Evolutionary conservation across 2,888 invertebrate genomes (phyloP).

Genomic region (Pandemis cinnamomeana): DNA sequence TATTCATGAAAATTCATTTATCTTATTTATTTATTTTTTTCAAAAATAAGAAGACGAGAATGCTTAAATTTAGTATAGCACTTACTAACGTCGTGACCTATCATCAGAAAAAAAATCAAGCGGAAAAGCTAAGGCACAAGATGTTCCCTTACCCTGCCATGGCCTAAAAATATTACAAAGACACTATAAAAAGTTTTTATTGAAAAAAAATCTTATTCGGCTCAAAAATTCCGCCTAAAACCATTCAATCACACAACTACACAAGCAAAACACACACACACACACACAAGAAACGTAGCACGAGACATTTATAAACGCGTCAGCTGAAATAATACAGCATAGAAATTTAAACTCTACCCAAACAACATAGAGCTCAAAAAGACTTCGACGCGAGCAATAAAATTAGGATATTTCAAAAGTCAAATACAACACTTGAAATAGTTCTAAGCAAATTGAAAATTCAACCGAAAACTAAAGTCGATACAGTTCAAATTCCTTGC

Average conservation of each 20-base stretch:
- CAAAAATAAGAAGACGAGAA: too few species aligned
- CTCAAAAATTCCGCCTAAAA: slow-evolving; percentile 46
- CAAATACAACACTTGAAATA: slow-evolving; percentile 72
- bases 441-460: slow-evolving; percentile 39
- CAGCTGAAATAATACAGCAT: slow-evolving; percentile 72
- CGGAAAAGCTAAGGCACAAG: too few species aligned
- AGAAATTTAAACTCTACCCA: slow-evolving; percentile 53
- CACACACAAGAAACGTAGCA: slow-evolving; percentile 45
- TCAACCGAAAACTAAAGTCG: not conserved
- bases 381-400: slow-evolving; percentile 54
- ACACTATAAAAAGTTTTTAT: not conserved
- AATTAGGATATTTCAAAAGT: slow-evolving; percentile 81
- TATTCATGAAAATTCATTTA: too few species aligned
- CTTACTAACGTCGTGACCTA: too few species aligned
- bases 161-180: not conserved
- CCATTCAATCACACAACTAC: slow-evolving; percentile 43
- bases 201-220: slow-evolving; percentile 21
- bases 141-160: too few species aligned
- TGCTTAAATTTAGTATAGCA: too few species aligned
- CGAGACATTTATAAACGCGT: slow-evolving; percentile 78
- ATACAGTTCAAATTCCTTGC: slow-evolving; percentile 53
- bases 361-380: slow-evolving; percentile 52
- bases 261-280: slow-evolving; percentile 46
- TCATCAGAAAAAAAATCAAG: too few species aligned
- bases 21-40: too few species aligned